Evolutionary conservation across 2,888 invertebrate genomes (phyloP), one percentile per base, ranked within the genome.

Genomic region (Heliconius hortense): DNA sequence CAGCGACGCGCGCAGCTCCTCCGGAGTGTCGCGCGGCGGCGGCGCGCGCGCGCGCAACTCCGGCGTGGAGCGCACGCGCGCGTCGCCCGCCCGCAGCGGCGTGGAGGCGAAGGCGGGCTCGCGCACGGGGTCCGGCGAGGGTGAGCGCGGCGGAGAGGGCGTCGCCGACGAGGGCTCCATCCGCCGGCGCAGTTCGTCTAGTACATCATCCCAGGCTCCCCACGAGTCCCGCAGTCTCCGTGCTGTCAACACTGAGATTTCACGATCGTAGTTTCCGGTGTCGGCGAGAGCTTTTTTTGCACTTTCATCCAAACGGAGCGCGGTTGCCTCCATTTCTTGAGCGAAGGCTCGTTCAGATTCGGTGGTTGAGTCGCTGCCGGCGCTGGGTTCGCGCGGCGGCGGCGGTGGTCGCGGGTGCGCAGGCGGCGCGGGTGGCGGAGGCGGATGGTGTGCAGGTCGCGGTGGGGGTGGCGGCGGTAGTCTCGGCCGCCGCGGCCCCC

Each of bases 101-200:
- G 95, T 95, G 75, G 95, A 95, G 2, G 96, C 94, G 75, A 95
- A 95, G 68, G 89, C 89, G 48, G 95, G 94, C 77, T 94, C 88
- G 71, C 91, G 81, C n/a, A 89, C 82, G 2, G 89, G 88, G 69
- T 91, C 90, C 26, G 93, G 92, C 43, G 92, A 90, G 1, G 92
- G 92, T 56, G 89, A 84, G 82, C 95, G 85, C 81, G 93, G 94
- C 80, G 85, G 93, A 21, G 86, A 94, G 79, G 89, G 89, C 5
- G 91, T 85, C 35, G 90, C 87, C 5, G 92, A 92, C 5, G 89
- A 85, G 15, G 91, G 90, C 31, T 89, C 90, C 74, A 92, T 89
- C 28, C 92, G 90, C 28, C 93, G 89, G 24, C 94, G 91, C 71
- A 92, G 82, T 79, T 93, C 94, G 64, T 92, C 91, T 59, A 94